phyloP scores from a whole-genome alignment of 2,888 invertebrate species.

The Desoria tigrina region DNA sequence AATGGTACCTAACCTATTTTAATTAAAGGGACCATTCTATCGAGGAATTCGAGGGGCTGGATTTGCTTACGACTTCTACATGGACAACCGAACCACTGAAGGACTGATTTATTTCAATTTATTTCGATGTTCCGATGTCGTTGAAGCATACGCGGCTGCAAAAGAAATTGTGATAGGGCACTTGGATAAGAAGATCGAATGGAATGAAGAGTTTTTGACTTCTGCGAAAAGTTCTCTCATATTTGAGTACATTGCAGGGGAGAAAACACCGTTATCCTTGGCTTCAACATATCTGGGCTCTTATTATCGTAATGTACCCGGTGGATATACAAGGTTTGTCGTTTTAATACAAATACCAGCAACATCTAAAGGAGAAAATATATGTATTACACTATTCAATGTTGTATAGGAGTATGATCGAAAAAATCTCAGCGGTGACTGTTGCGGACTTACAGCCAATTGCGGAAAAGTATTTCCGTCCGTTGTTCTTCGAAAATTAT shows the following conservation, averaged over 20 bases:
- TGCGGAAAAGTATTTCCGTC: constrained; percentile 70
- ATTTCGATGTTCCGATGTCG: constrained; percentile 74
- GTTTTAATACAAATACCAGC: too few species aligned
- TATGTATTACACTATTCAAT: too few species aligned
- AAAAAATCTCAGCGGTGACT: constrained; percentile 67
- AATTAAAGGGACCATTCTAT: constrained; percentile 90
- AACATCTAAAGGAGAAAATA: background rate
- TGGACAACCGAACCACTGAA: constrained; percentile 66
- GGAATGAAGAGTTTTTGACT: constrained; percentile 74
- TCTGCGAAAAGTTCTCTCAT: constrained; percentile 75
- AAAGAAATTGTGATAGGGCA: constrained; percentile 71
- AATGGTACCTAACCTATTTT: too few species aligned
- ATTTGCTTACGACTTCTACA: constrained; percentile 76
- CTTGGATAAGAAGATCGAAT: constrained; percentile 63
- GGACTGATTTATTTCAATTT: constrained; percentile 73
- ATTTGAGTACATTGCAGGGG: constrained; percentile 76
- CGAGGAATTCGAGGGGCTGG: constrained; percentile 82
- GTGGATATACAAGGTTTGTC: constrained; percentile 60
- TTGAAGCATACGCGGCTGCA: constrained; percentile 76
- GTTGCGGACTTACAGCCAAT: constrained; percentile 67
- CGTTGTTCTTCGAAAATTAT: constrained; percentile 65
- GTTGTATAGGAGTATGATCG: constrained; percentile 69
- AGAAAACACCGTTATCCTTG: constrained; percentile 57
- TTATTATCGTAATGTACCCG: constrained; percentile 69
- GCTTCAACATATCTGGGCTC: constrained; percentile 67